These are phyloP conservation scores for Xestia rhomboidea DNA, from an alignment of 2,888 invertebrate species.

Conservation along the genomic window DNA sequence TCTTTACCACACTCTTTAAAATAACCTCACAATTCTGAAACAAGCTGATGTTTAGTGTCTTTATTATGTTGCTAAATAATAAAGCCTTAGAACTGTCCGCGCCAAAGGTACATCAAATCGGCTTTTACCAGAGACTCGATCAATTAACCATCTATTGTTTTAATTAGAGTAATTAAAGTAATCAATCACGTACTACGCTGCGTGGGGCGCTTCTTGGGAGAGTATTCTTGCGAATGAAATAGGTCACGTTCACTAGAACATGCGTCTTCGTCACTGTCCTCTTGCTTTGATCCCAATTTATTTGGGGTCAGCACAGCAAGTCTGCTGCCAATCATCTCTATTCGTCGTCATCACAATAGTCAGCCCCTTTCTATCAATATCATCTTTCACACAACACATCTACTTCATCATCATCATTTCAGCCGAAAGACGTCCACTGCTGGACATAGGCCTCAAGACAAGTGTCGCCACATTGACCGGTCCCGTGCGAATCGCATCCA, in stretches of 20 bases:
- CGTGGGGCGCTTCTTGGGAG: slow-evolving; percentile 43
- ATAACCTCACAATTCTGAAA: not conserved
- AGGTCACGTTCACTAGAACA: not conserved
- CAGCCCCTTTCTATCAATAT: not conserved
- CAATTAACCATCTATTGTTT: slow-evolving; percentile 18
- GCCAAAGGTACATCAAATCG: not conserved
- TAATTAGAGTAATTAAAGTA: slow-evolving; percentile 27
- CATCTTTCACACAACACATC: not conserved
- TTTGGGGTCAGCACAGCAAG: not conserved
- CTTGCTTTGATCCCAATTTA: not conserved
- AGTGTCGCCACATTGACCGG: too few species aligned
- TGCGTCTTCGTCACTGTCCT: not conserved
- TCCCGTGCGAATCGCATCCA: too few species aligned
- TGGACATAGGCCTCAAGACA: too few species aligned
- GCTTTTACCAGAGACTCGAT: not conserved
- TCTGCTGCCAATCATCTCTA: not conserved
- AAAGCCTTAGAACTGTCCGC: not conserved
- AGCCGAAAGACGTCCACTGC: too few species aligned
- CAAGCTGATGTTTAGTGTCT: not conserved
- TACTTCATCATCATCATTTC: too few species aligned
- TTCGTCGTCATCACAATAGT: not conserved
- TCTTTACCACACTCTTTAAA: not conserved
- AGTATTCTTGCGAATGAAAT: slow-evolving; percentile 27
- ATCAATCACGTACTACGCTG: slow-evolving; percentile 34
- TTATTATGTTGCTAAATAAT: not conserved